A percentile compares a stretch with the other conserved stretches of the same genome.
phyloP scores from a whole-genome alignment of 2,888 invertebrate genomes.

The Rutpela maculata region DNA sequence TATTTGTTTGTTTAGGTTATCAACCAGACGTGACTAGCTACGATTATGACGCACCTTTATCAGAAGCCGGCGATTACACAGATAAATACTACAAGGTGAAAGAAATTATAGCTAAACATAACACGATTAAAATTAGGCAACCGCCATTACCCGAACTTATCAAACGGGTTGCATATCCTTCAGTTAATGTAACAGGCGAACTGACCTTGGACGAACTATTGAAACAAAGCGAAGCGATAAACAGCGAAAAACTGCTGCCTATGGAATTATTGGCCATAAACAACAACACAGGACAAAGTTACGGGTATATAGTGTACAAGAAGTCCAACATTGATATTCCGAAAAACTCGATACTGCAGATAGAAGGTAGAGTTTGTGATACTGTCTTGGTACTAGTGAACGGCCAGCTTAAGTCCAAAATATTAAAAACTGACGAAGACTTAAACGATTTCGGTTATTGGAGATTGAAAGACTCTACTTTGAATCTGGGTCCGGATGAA shows the following conservation, averaged over 20 bases:
- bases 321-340: conserved; percentile 66
- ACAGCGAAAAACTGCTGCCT: conserved; percentile 53
- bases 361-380: conserved; percentile 73
- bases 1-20: conserved; percentile 61
- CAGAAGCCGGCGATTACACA: conserved; percentile 93
- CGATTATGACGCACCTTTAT: conserved; percentile 88
- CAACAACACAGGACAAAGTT: conserved; percentile 75
- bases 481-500: conserved; percentile 61
- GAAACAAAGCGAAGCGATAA: conserved; percentile 44
- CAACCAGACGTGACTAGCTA: conserved; percentile 73
- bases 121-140: conserved; percentile 63
- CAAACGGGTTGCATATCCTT: conserved; percentile 67
- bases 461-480: conserved; percentile 66
- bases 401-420: conserved; percentile 69
- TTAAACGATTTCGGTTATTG: conserved; percentile 73
- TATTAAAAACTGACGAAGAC: conserved; percentile 63
- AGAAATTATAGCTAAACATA: conserved; percentile 73
- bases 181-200: conserved; percentile 59
- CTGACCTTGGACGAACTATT: conserved; percentile 57
- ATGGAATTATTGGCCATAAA: conserved; percentile 71
- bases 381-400: conserved; percentile 75
- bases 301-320: conserved; percentile 77
- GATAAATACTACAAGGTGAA: conserved; percentile 85
- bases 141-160: conserved; percentile 68
- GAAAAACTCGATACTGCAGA: conserved; percentile 65